Percentiles rank a stretch among this genome's conserved stretches.
These are phyloP conservation scores for Micronycteris hirsuta DNA, from an alignment of 2,113 vertebrate species.

Conservation along the genomic window DNA sequence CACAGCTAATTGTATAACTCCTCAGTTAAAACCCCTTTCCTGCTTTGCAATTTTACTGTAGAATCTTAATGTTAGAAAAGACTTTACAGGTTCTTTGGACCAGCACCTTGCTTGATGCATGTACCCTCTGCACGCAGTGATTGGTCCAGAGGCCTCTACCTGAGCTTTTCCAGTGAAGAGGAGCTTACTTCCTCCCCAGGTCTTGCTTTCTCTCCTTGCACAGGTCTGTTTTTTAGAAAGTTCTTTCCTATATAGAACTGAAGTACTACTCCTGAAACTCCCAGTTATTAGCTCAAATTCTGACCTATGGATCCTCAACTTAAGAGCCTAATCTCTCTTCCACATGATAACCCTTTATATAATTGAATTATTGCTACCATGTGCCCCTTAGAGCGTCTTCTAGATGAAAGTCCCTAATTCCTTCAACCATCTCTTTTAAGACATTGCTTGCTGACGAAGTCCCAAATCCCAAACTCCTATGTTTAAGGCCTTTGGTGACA, in stretches of 20 bases:
- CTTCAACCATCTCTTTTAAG: neutral
- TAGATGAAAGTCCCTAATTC: neutral
- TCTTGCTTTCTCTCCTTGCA: neutral
- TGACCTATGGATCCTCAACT: neutral
- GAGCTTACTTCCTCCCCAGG: neutral
- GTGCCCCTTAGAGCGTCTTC: neutral
- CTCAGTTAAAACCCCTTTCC: neutral
- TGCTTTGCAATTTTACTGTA: neutral
- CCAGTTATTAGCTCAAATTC: neutral
- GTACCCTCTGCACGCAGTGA: neutral
- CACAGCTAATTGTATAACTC: neutral
- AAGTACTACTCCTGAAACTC: neutral
- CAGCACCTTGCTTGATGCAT: neutral
- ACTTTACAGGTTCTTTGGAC: neutral
- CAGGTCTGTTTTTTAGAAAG: neutral
- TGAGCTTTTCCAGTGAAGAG: neutral
- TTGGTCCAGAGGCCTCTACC: neutral
- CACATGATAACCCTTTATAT: neutral
- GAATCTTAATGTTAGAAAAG: neutral
- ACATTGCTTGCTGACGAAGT: neutral
- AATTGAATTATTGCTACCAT: neutral
- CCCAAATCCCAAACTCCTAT: neutral
- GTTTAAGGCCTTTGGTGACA: neutral
- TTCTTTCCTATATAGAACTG: neutral
- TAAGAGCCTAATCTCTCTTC: neutral